Base-by-base conservation (phyloP, 2,797 vertebrate species). In the Gymnodraco acuticeps region DNA sequence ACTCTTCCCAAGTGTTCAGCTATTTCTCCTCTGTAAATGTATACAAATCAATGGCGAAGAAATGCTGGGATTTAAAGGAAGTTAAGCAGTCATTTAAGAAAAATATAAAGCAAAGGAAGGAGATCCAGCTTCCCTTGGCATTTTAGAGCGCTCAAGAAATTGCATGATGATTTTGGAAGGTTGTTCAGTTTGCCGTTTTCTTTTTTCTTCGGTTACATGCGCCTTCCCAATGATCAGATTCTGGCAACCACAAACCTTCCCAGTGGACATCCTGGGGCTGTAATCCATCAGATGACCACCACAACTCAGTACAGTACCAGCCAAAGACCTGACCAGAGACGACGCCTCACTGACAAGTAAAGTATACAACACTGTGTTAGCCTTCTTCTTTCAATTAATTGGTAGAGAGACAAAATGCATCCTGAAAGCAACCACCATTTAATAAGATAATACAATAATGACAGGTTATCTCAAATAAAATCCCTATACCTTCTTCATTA, bases 81-180 rank as follows among this genome's bases (percentile, higher is more conserved):
- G 73, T 58, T 71, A 69, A 82, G 81, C 17, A 20, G 74, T 73
- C 71, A 75, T 82, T 83, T 80, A 72, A 82, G 81, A 84, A 88
- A 88, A 81, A 55, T 46, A 84, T 89, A 58, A 84, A 78, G 73
- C 75, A 20, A 56, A 38, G 65, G 77, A 75, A 79, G 75, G 70
- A 80, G 87, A 84, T 81, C 72, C 64, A 17, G 77, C 84, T 81
- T 89, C 83, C 71, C 48, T 75, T 78, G 64, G 75, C 72, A 77
- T 75, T 86, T 89, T 53, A 47, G 48, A 82, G 67, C 11, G 71
- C 43, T 82, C 66, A 66, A 88, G 64, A 80, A 89, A 80, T 80
- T 73, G 54, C 64, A 48, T 87, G 85, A 88, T 84, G 71, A 78
- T 75, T 78, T 89, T 90, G 83, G 85, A 85, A 70, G 12, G 52